Evolutionary conservation across 1,140 invertebrate genomes (phyloP), one percentile per base, ranked within the genome.

Genomic region (Sinella curviseta): DNA sequence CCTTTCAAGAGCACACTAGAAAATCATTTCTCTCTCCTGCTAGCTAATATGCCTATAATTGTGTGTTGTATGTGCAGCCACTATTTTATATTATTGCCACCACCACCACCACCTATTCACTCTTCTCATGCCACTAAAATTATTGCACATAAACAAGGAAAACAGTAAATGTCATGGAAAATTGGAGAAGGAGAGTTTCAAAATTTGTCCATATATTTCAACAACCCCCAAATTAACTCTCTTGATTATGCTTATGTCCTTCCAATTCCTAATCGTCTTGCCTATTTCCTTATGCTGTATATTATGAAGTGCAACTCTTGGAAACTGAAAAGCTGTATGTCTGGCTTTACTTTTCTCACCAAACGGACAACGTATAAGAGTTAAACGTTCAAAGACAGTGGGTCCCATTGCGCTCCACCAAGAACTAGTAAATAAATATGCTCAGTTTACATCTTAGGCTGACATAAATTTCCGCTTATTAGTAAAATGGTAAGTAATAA

Each of bases 391-490:
- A 20, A 48, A 48, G 39, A 8, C 39, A 8, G 20, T 12, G 20
- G 20, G 8, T 48, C 39, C 8, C 39, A 12, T 48, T 48, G 39
- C 39, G n/a, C n/a, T n/a, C n/a, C n/a, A n/a, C n/a, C n/a, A n/a
- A n/a, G n/a, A n/a, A n/a, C n/a, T n/a, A 30, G n/a, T n/a, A 67
- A 67, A 67, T 67, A 67, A 67, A 67, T 67, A 24, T 30, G 8
- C 60, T 67, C 60, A 26, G 8, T 67, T 67, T 20, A 48, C 39
- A 48, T 48, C 79, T 82, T 82, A 80, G 78, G 81, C 77, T 74
- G 76, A 78, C 81, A 82, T 82, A 82, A 82, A 82, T 82, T 82
- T 78, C 60, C 77, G 74, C 78, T 82, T 82, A 82, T 82, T 82
- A 82, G 81, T 77, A 82, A 82, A 82, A 78, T 82, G 81, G 76